Conservation (phyloP, 2,113 vertebrate genomes). For the Cichladusa arquata region DNA sequence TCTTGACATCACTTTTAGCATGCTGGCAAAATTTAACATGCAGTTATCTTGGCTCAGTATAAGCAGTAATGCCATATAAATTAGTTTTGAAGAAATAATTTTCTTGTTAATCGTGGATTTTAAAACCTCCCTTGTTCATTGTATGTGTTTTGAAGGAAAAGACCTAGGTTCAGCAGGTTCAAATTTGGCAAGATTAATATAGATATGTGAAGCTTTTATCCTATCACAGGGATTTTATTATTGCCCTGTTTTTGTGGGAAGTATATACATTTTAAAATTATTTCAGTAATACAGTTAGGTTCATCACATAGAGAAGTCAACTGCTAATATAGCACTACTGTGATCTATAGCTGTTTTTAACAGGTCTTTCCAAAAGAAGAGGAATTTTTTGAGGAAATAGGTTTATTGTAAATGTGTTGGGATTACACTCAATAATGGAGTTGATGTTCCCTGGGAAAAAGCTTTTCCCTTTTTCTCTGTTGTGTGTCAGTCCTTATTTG, state of each 20-base stretch:
- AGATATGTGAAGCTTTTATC: background rate
- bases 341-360: background rate
- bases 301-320: background rate
- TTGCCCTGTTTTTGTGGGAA: background rate
- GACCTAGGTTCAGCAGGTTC: slow-evolving; percentile 43
- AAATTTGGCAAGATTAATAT: slow-evolving; percentile 40
- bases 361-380: background rate
- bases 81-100: slow-evolving; percentile 66
- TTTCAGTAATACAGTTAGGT: background rate
- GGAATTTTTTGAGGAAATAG: background rate
- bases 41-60: background rate
- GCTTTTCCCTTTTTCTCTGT: slow-evolving; percentile 1
- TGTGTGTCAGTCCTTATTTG: slow-evolving; percentile 39
- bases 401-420: slow-evolving; percentile 15
- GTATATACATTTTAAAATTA: background rate
- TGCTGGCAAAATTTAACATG: background rate
- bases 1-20: slow-evolving; percentile 8
- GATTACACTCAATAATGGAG: background rate
- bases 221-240: background rate
- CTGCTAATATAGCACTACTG: background rate
- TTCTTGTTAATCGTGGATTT: slow-evolving; percentile 52
- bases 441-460: slow-evolving; percentile 28
- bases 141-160: slow-evolving; percentile 38
- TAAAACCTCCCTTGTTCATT: slow-evolving; percentile 10
- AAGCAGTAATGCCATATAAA: slow-evolving; percentile 48